Conservation (phyloP, 92 coral and sea anemone species). For the Porites cylindrica region DNA sequence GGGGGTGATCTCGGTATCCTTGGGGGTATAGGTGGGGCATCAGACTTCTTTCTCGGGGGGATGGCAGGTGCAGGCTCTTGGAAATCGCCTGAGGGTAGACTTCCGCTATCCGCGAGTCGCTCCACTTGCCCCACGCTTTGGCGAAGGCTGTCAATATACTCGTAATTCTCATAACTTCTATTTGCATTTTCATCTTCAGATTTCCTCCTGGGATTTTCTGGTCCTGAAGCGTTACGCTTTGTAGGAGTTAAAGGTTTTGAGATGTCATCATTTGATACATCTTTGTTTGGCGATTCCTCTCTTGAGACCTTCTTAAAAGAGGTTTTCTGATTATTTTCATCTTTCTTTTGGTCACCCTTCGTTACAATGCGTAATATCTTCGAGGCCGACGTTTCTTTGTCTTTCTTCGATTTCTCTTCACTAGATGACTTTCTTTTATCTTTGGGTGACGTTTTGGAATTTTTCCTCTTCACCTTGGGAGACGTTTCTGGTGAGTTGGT, state of each 20-base stretch:
- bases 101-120: not conserved
- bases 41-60: conserved; percentile 88
- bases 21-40: conserved; percentile 92
- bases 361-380: conserved; percentile 23
- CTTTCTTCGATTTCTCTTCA: conserved; percentile 43
- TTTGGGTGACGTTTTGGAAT: conserved; percentile 36
- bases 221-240: not conserved
- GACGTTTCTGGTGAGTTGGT: conserved; percentile 67
- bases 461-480: conserved; percentile 43
- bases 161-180: conserved; percentile 15
- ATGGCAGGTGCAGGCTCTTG: conserved; percentile 73
- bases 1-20: conserved; percentile 64
- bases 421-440: conserved; percentile 38
- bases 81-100: not conserved
- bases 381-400: conserved; percentile 28
- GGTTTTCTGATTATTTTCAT: not conserved
- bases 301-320: conserved; percentile 1
- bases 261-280: not conserved
- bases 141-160: not conserved
- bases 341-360: conserved; percentile 25
- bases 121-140: not conserved
- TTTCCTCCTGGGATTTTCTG: not conserved
- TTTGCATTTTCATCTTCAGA: conserved; percentile 11
- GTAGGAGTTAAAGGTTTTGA: not conserved
- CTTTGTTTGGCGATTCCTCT: conserved; percentile 31